These are phyloP conservation scores for Tridacna crocea DNA, from an alignment of 2,888 invertebrate species.

Conservation along the genomic window DNA sequence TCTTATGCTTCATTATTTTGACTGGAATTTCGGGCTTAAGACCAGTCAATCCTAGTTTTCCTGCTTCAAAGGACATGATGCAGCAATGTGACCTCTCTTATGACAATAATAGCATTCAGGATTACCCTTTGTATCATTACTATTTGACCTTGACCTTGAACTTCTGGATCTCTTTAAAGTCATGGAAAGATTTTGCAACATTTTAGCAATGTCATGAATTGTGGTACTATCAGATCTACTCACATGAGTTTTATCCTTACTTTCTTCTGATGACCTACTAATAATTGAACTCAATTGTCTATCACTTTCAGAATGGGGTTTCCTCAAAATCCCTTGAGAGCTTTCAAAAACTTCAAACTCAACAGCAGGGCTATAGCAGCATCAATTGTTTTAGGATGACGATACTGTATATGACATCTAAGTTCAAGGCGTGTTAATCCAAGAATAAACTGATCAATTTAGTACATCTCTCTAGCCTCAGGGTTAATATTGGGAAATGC, in stretches of 20 bases:
- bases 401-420: slow-evolving; percentile 32
- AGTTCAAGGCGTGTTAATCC: slow-evolving; percentile 26
- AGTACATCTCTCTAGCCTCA: slow-evolving; percentile 28
- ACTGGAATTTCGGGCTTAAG: slow-evolving; percentile 1
- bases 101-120: slow-evolving; percentile 7
- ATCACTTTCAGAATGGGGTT: slow-evolving; percentile 30
- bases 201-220: slow-evolving; percentile 1
- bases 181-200: neutral
- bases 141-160: slow-evolving; percentile 12
- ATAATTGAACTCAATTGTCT: neutral
- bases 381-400: slow-evolving; percentile 29
- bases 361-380: slow-evolving; percentile 32
- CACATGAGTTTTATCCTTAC: neutral
- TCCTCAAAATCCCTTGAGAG: slow-evolving; percentile 32
- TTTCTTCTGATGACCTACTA: neutral
- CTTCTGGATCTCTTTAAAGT: neutral
- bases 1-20: neutral
- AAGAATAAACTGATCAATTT: slow-evolving; percentile 26
- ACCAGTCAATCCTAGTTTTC: slow-evolving; percentile 5
- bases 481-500: slow-evolving; percentile 14
- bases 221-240: slow-evolving; percentile 5
- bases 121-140: neutral
- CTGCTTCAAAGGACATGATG: slow-evolving; percentile 4
- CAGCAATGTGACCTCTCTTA: slow-evolving; percentile 2
- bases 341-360: slow-evolving; percentile 40